Evolutionary conservation across 1,140 invertebrate genomes (phyloP).

Genomic region (Solenopsis invicta): DNA sequence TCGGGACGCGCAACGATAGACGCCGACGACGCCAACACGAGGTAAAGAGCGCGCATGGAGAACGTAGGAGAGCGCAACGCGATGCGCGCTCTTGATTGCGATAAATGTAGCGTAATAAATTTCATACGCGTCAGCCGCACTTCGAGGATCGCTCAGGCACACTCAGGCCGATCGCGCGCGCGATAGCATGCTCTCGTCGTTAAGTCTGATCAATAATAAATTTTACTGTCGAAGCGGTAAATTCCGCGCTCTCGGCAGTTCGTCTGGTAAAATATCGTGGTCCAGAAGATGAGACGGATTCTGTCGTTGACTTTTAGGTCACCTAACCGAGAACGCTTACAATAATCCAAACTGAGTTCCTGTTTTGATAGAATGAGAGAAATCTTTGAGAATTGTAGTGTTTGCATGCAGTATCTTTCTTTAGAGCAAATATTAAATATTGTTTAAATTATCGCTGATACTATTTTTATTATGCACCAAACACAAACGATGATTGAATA

Average conservation of each 20-base stretch:
- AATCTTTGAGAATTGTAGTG: neutral
- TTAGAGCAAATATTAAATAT: neutral
- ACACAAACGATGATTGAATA: neutral
- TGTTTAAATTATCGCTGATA: neutral
- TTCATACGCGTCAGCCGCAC: conserved; percentile 60
- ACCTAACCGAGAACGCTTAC: neutral
- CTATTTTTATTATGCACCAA: neutral
- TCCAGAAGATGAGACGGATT: conserved; percentile 15
- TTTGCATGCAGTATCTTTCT: neutral
- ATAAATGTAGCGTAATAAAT: conserved; percentile 65
- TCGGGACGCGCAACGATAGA: conserved; percentile 25
- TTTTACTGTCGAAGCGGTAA: conserved; percentile 39
- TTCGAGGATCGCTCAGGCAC: conserved; percentile 49
- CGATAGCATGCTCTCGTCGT: conserved; percentile 57
- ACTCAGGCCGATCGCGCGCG: conserved; percentile 48
- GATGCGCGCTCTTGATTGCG: conserved; percentile 61
- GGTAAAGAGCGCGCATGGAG: conserved; percentile 12
- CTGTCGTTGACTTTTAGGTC: neutral
- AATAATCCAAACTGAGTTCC: neutral
- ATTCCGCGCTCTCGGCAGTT: conserved; percentile 36
- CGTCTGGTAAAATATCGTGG: conserved; percentile 20
- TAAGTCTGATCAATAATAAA: conserved; percentile 65
- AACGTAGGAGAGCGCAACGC: neutral
- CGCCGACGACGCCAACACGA: conserved; percentile 4
- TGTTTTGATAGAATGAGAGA: neutral